Evolutionary conservation across 35 echinoderm and acorn worm species (phyloP).

Genomic region (Ophioderma brevispina): DNA sequence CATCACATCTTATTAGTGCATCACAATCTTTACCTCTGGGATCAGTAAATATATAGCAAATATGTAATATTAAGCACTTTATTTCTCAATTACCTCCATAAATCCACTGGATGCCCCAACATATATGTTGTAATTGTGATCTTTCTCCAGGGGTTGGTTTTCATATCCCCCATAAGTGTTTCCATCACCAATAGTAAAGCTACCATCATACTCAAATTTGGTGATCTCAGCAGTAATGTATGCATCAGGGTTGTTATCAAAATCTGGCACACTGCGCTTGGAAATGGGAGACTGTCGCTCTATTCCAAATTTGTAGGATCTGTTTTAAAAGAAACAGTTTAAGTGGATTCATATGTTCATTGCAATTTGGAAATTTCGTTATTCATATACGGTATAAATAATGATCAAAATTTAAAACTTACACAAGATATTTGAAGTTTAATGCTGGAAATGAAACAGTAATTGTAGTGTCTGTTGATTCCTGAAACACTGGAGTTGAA

Average conservation of each 20-base stretch:
- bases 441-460: no score
- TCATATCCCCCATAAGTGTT: conserved; percentile 10
- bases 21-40: not conserved
- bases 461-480: no score
- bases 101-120: conserved; percentile 29
- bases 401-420: no score
- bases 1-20: not conserved
- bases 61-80: not conserved
- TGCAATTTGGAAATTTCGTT: no score
- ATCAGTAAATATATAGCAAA: not conserved
- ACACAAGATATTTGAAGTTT: no score
- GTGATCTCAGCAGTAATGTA: conserved; percentile 30
- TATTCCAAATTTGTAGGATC: no score
- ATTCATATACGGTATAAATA: no score
- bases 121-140: conserved; percentile 5
- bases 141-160: conserved; percentile 16
- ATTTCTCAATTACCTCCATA: conserved; percentile 12
- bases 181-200: conserved; percentile 46
- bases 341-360: no score
- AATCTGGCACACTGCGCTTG: no score
- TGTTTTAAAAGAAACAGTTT: no score
- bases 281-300: no score
- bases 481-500: no score
- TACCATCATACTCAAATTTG: not conserved
- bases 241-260: not conserved